Evolutionary conservation across 1,140 invertebrate genomes (phyloP), one percentile per base, ranked within the genome.

Genomic region (Euura lappo): DNA sequence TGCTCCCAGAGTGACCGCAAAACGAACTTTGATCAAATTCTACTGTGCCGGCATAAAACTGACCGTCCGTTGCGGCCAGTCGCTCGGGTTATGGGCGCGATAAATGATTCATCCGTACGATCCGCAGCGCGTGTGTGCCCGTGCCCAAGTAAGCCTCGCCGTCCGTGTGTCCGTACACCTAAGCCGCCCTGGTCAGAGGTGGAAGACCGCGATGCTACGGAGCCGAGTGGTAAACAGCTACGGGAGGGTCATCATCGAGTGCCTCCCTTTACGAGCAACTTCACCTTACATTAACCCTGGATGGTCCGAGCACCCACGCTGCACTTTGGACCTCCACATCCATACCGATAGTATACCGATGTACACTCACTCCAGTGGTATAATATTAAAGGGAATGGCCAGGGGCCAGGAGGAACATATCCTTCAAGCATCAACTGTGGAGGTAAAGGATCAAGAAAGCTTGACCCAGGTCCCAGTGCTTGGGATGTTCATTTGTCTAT

Each of bases 21-120:
- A 88, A 87, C 84, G 84, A 87, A 88, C 83, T 88, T 88, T 87
- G 86, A 88, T 88, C 87, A 88, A 87, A 87, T 88, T 88, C 86
- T 85, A 87, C 84, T 84, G 82, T 80, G 82, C 81, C 74, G 79
- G 83, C 85, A 87, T 88, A 88, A 88, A 88, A 87, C 86, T 88
- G 87, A 88, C 87, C 86, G 76, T 67, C 71, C 72, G 70, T 46
- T 68, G 70, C 13, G 68, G 66, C 43, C 70, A 71, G 71, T 75
- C 72, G 44, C 46, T 64, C 60, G 45, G 75, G 76, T 79, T 77
- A 86, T 84, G 80, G 78, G 69, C 76, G 79, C 85, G 82, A 88
- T 88, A 88, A 88, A 88, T 87, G 87, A 88, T 88, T 88, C 87
- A 88, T 87, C 83, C 80, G 77, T 76, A 79, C 79, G 76, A 79